Percentiles rank a stretch among this genome's conserved stretches.
phyloP scores from a whole-genome alignment of 2,888 invertebrate species.

The Rhorus exstirpatorius region DNA sequence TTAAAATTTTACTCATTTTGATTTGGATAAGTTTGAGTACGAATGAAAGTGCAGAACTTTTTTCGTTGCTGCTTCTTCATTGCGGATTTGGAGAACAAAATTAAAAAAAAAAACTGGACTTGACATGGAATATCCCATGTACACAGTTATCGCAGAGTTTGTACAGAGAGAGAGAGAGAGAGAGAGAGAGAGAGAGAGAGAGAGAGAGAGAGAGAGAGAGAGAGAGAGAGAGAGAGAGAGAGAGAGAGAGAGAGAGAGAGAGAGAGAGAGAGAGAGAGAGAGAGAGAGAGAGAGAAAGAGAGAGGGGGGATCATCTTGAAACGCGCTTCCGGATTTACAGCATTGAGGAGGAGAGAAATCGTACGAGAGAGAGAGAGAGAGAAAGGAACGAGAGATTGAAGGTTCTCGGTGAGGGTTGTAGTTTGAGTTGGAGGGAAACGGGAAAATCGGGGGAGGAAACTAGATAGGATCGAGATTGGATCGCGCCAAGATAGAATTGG shows the following conservation, averaged over 20 bases:
- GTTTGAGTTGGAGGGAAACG: slow-evolving; percentile 56
- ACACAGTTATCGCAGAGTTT: not conserved
- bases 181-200: too few relatives aligned
- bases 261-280: slow-evolving; percentile 26
- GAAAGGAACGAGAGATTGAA: slow-evolving; percentile 13
- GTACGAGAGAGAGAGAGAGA: not conserved
- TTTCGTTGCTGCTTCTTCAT: too few relatives aligned
- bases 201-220: too few relatives aligned
- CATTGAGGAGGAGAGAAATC: not conserved
- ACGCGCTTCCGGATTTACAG: slow-evolving; percentile 33
- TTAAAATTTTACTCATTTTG: too few relatives aligned
- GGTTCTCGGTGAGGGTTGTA: slow-evolving; percentile 29
- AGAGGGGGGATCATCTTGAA: slow-evolving; percentile 11
- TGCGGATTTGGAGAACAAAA: too few relatives aligned
- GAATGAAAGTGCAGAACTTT: too few relatives aligned
- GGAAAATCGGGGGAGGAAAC: slow-evolving; percentile 63
- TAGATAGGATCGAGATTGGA: slow-evolving; percentile 78
- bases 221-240: slow-evolving; percentile 28
- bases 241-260: slow-evolving; percentile 37
- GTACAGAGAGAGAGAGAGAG: slow-evolving; percentile 8
- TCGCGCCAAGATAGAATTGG: slow-evolving; percentile 79
- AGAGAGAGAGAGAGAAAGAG: not conserved
- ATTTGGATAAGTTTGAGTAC: too few relatives aligned
- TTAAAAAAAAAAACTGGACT: too few relatives aligned
- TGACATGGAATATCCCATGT: not conserved